Conservation (phyloP, 2,113 vertebrate species). For the Elgaria multicarinata region DNA sequence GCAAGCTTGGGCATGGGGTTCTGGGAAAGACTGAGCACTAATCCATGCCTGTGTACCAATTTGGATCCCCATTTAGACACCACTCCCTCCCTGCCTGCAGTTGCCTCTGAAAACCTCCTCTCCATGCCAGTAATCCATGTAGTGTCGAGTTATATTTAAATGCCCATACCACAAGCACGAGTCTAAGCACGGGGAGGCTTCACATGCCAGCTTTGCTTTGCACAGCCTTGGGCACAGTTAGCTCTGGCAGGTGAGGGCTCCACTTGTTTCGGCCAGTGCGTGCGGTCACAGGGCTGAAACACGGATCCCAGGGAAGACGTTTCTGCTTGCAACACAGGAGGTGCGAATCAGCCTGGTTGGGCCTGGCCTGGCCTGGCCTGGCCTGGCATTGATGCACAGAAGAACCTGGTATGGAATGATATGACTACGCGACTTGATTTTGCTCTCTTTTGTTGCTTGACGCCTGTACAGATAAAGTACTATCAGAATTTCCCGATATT, state of each 20-base stretch:
- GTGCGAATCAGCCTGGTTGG: not conserved
- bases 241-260: not conserved
- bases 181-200: not conserved
- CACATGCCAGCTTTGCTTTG: not conserved
- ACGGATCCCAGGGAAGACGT: not conserved
- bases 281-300: not conserved
- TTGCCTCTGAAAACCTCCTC: not conserved
- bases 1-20: not conserved
- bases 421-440: no score
- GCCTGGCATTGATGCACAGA: no score
- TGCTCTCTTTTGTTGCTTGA: no score
- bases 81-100: not conserved
- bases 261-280: not conserved
- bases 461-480: no score
- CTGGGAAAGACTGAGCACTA: not conserved
- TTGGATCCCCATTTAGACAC: not conserved
- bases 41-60: not conserved
- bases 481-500: no score
- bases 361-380: no score
- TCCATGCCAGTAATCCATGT: not conserved
- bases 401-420: no score
- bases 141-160: not conserved
- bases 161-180: not conserved
- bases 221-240: not conserved
- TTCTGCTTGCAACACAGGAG: not conserved